Base-by-base conservation (phyloP, 2,113 vertebrate genomes). In the Pionites leucogaster region DNA sequence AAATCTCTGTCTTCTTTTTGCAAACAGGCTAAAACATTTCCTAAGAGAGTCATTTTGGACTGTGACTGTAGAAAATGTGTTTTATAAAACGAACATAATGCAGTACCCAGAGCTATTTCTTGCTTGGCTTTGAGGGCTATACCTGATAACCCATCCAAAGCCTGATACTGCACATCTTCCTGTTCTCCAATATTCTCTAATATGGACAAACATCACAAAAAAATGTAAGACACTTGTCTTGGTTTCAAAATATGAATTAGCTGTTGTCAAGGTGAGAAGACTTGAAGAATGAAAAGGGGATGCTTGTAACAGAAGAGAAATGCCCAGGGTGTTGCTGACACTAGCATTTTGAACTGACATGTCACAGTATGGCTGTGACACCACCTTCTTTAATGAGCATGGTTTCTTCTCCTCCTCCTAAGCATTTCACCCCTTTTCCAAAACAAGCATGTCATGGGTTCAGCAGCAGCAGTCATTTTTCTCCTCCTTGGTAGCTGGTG, bases 151-250 rank as follows among this genome's bases (percentile, higher is more conserved):
- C 29, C 8, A n/a, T 41, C 22, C 35, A 41, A 31, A 76, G 42
- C 10, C 39, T 19, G 15, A 23, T 35, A 29, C 15, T 82, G 10
- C 17, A 15, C 11, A 13, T 12, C 18, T 72, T 59, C 31, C 22
- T 52, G 3, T 31, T 37, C 49, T 57, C 24, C 53, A 69, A 0
- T 14, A 22, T 49, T 29, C 25, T 83, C 19, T 60, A n/a, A 25
- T 16, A n/a, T 0, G 0, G 39, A 28, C 29, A 50, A 46, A 35
- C 29, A 41, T 35, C 39, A 29, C 13, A 19, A 37, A 60, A 63
- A 47, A 42, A 37, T 14, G 4, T 7, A 27, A 31, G 7, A 12
- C 18, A 33, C 9, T 53, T 60, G 24, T 5, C 27, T n/a, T 1
- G 1, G 7, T 63, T 75, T 59, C 18, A 44, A 31, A 44, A 22